Evolutionary conservation across 2,797 vertebrate species (phyloP).

Genomic region (Platyrinchus mystaceus): DNA sequence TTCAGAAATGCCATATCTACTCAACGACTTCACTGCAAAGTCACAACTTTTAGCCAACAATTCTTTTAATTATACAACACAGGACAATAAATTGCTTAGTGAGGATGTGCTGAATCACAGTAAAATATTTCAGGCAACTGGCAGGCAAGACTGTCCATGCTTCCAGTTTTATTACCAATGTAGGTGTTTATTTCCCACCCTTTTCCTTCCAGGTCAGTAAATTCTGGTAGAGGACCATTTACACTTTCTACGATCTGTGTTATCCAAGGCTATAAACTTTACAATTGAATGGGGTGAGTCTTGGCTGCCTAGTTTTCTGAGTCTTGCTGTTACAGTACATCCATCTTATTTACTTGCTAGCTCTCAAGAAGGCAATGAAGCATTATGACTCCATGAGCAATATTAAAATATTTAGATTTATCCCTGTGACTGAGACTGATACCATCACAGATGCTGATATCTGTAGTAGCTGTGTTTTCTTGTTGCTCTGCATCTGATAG

Average conservation of each 20-base stretch:
- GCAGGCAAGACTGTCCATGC: background rate
- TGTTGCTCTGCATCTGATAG: background rate
- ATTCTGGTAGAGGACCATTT: slow-evolving; percentile 48
- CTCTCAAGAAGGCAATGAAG: slow-evolving; percentile 26
- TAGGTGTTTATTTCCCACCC: slow-evolving; percentile 34
- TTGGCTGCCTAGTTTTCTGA: slow-evolving; percentile 1
- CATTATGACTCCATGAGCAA: background rate
- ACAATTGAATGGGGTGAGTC: slow-evolving; percentile 40
- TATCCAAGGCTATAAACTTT: slow-evolving; percentile 47
- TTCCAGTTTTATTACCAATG: slow-evolving; percentile 38
- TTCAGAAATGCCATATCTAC: background rate
- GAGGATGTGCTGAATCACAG: background rate
- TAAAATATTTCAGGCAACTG: slow-evolving; percentile 24
- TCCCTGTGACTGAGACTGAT: background rate
- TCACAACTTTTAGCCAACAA: background rate
- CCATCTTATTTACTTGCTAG: slow-evolving; percentile 32
- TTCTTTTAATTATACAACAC: slow-evolving; percentile 29
- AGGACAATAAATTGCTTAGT: background rate
- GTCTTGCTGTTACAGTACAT: background rate
- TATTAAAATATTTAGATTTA: slow-evolving; percentile 46
- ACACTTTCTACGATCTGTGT: slow-evolving; percentile 13
- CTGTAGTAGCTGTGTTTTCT: background rate
- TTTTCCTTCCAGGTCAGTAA: slow-evolving; percentile 60
- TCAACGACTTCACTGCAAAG: background rate
- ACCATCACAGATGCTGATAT: background rate